Conservation (phyloP, 1,140 invertebrate genomes). For the Calephelis nemesis region DNA sequence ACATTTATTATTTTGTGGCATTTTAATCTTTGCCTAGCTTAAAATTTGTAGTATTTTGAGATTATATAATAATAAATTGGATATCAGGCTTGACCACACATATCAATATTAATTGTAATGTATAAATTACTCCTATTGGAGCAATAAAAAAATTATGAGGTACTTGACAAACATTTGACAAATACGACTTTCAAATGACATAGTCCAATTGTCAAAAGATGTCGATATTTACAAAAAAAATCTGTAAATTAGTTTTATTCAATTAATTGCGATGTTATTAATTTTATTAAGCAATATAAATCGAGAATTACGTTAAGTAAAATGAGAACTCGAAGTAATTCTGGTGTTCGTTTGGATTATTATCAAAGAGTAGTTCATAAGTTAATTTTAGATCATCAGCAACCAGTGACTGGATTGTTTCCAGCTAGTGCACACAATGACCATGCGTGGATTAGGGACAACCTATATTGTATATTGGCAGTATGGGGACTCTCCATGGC, state of each 20-base stretch:
- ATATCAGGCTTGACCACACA: no score
- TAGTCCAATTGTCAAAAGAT: conserved; percentile 30
- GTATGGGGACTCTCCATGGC: conserved; percentile 99
- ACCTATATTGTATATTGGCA: conserved; percentile 97
- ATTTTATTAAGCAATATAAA: neutral
- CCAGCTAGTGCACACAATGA: conserved; percentile 90
- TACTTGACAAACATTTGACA: conserved; percentile 25
- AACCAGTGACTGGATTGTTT: conserved; percentile 96
- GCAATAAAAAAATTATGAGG: neutral
- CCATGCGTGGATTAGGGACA: conserved; percentile 99
- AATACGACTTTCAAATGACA: conserved; percentile 67
- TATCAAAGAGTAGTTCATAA: conserved; percentile 95
- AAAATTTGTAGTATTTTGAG: no score
- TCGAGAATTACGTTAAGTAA: conserved; percentile 37
- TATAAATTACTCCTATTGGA: no score
- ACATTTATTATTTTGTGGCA: no score
- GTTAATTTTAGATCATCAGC: conserved; percentile 95
- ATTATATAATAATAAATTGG: no score
- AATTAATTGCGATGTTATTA: conserved; percentile 1
- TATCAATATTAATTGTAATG: no score
- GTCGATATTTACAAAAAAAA: conserved; percentile 14
- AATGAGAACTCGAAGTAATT: conserved; percentile 96
- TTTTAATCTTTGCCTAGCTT: no score
- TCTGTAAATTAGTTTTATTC: conserved; percentile 11
- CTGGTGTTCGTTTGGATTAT: conserved; percentile 95